Conservation (phyloP, 2,888 invertebrate species). For the Clanis bilineata region DNA sequence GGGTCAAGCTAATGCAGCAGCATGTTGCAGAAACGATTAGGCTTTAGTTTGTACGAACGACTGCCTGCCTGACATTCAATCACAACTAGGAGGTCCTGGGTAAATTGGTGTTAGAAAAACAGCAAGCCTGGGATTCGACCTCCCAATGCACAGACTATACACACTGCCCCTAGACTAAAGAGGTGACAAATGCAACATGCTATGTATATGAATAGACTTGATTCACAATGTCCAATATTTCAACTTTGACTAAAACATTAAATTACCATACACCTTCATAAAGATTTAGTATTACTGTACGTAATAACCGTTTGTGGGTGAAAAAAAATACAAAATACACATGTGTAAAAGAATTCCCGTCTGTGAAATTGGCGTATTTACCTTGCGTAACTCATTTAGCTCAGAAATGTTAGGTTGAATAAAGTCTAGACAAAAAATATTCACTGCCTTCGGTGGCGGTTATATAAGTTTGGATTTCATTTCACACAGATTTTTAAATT, state of each 20-base stretch:
- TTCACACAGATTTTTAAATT: neutral
- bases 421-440: constrained; percentile 12
- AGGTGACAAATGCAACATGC: too few species aligned
- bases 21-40: too few species aligned
- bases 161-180: too few species aligned
- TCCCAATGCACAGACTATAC: too few species aligned
- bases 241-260: constrained; percentile 20
- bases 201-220: neutral
- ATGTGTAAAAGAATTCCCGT: neutral
- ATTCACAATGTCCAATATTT: neutral
- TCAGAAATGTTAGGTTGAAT: neutral
- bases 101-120: too few species aligned
- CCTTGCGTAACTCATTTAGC: constrained; percentile 7
- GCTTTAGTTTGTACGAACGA: too few species aligned
- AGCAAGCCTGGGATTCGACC: too few species aligned
- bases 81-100: too few species aligned
- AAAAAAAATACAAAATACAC: constrained; percentile 26
- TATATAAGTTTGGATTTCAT: neutral
- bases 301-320: constrained; percentile 25
- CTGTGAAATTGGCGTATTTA: neutral
- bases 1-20: too few species aligned
- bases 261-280: constrained; percentile 29
- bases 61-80: too few species aligned
- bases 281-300: constrained; percentile 38
- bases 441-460: neutral